Conservation (phyloP, 2,888 invertebrate species). For the Polydrusus cervinus region DNA sequence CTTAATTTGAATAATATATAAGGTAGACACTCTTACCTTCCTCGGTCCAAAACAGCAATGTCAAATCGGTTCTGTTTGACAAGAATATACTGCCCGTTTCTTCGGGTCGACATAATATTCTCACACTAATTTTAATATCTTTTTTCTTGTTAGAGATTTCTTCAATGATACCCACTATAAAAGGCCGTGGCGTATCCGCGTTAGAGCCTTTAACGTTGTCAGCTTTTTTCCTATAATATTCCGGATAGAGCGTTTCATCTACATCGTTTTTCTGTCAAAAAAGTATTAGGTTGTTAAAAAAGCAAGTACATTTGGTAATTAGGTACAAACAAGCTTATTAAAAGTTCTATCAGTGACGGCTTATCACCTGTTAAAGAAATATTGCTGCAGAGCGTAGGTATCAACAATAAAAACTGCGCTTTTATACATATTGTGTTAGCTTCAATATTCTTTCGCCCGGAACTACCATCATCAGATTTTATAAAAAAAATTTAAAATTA, state of each 20-base stretch:
- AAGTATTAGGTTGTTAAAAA: conserved; percentile 23
- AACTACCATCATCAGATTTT: no score
- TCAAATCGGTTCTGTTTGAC: conserved; percentile 80
- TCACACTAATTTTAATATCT: conserved; percentile 78
- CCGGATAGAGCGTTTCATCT: conserved; percentile 85
- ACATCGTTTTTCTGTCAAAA: conserved; percentile 70
- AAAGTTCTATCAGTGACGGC: no score
- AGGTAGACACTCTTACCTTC: conserved; percentile 73
- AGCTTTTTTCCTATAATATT: conserved; percentile 84
- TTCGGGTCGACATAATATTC: conserved; percentile 84
- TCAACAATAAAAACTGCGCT: no score
- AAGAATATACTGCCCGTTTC: conserved; percentile 77
- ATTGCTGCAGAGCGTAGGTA: no score
- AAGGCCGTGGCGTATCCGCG: conserved; percentile 82
- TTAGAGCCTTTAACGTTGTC: conserved; percentile 83
- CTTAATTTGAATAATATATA: no score
- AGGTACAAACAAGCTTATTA: no score
- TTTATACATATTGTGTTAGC: no score
- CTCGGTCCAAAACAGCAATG: conserved; percentile 85
- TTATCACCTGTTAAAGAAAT: no score
- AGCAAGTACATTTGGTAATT: no score
- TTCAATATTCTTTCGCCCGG: no score
- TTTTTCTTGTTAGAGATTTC: conserved; percentile 72
- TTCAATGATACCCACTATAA: conserved; percentile 81
- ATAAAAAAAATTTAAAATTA: no score